These are phyloP conservation scores for Mirza zaza DNA, from an alignment of 2,113 vertebrate genomes.

Conservation along the genomic window DNA sequence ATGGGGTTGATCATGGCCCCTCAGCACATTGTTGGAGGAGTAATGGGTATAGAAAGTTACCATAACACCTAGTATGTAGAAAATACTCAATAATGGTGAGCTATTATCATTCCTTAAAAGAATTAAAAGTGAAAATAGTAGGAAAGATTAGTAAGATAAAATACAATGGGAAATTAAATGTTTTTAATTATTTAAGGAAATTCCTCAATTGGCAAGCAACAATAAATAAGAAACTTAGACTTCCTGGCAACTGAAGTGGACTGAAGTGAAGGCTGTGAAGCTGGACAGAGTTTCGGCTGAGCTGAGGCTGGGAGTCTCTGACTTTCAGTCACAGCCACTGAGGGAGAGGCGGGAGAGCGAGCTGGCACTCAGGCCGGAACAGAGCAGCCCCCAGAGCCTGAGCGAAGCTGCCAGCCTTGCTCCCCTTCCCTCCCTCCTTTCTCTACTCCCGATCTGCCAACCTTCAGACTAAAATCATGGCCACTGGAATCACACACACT, in stretches of 20 bases:
- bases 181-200: neutral
- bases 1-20: too few relatives aligned
- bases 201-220: neutral
- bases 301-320: neutral
- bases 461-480: neutral
- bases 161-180: neutral
- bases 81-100: too few relatives aligned
- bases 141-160: neutral
- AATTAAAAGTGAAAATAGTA: neutral
- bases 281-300: neutral
- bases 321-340: rapidly evolving
- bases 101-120: neutral
- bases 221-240: neutral
- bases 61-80: neutral
- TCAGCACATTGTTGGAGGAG: neutral
- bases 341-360: too few relatives aligned
- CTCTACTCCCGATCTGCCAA: neutral
- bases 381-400: rapidly evolving
- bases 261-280: neutral
- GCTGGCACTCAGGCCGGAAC: neutral
- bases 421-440: neutral
- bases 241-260: neutral
- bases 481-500: rapidly evolving
- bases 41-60: neutral
- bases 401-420: rapidly evolving